A percentile compares a stretch with the other conserved stretches of the same genome.
phyloP scores from a whole-genome alignment of 37 sponge, comb jelly and placozoan species.

The Cliona cf. orientalis region DNA sequence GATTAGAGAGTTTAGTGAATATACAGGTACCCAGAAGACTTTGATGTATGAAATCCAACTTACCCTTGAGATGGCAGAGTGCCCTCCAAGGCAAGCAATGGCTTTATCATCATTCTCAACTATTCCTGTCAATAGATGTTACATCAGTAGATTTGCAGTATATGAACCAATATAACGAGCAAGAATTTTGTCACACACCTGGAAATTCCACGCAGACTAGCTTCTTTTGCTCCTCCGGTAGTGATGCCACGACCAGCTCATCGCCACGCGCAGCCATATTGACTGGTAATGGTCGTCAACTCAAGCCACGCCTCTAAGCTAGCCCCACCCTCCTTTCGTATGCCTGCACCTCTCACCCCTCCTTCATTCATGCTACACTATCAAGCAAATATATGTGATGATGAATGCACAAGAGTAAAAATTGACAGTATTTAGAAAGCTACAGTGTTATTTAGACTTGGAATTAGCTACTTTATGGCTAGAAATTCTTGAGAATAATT shows the following conservation, averaged over 20 bases:
- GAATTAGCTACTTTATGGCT: too few relatives aligned
- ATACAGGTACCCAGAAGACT: background rate
- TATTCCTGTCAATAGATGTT: constrained; percentile 10
- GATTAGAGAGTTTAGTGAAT: too few relatives aligned
- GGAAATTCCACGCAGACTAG: constrained; percentile 58
- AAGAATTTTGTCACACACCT: constrained; percentile 10
- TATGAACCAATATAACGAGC: background rate
- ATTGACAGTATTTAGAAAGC: too few relatives aligned
- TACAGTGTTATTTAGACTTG: too few relatives aligned
- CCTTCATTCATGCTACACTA: too few relatives aligned
- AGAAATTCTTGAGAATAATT: too few relatives aligned
- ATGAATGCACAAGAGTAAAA: too few relatives aligned
- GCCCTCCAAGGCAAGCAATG: constrained; percentile 55
- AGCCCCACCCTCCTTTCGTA: too few relatives aligned
- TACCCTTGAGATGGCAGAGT: constrained; percentile 45
- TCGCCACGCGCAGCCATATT: background rate
- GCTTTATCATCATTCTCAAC: constrained; percentile 63
- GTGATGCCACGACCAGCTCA: constrained; percentile 21
- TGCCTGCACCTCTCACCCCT: too few relatives aligned
- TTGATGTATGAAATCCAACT: background rate
- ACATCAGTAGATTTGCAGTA: background rate
- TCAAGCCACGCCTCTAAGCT: too few relatives aligned
- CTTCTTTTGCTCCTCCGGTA: constrained; percentile 14
- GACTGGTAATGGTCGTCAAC: too few relatives aligned
- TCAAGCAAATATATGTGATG: too few relatives aligned